Percentiles rank a stretch among this genome's conserved stretches.
Conservation (phyloP, 2,113 vertebrate genomes). For the Eublepharis macularius region DNA sequence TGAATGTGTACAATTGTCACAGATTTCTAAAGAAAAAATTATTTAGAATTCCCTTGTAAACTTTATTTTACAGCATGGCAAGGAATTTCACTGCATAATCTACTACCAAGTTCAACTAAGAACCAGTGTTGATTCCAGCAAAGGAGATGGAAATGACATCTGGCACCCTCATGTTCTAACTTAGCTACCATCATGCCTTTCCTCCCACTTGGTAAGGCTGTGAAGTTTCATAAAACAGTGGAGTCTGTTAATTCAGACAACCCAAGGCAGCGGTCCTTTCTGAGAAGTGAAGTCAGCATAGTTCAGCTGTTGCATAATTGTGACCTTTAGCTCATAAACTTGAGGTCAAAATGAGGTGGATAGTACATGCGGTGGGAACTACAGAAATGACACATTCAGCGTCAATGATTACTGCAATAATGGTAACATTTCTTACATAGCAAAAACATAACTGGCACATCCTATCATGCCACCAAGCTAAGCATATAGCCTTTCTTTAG, state of each 20-base stretch:
- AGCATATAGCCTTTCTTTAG: no score
- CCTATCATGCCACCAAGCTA: no score
- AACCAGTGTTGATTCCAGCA: neutral
- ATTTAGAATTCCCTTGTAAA: neutral
- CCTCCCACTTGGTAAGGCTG: slow-evolving; percentile 31
- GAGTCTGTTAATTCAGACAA: slow-evolving; percentile 70
- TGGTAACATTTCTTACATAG: no score
- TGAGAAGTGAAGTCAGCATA: slow-evolving; percentile 71
- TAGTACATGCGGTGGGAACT: slow-evolving; percentile 58
- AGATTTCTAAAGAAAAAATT: slow-evolving; percentile 2
- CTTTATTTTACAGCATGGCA: slow-evolving; percentile 11
- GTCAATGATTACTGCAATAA: slow-evolving; percentile 32
- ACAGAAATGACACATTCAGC: slow-evolving; percentile 32
- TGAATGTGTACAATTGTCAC: neutral
- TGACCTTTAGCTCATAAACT: slow-evolving; percentile 75
- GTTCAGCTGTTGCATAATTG: slow-evolving; percentile 73
- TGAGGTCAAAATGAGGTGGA: slow-evolving; percentile 66
- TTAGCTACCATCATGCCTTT: neutral
- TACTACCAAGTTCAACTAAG: slow-evolving; percentile 7
- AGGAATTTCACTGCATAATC: neutral
- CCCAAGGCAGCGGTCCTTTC: slow-evolving; percentile 62
- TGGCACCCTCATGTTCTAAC: slow-evolving; percentile 7
- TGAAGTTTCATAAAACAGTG: slow-evolving; percentile 66
- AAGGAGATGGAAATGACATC: slow-evolving; percentile 21
- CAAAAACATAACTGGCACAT: neutral